Evolutionary conservation across 2,888 invertebrate genomes (phyloP).

Genomic region (Eretmocerus hayati): DNA sequence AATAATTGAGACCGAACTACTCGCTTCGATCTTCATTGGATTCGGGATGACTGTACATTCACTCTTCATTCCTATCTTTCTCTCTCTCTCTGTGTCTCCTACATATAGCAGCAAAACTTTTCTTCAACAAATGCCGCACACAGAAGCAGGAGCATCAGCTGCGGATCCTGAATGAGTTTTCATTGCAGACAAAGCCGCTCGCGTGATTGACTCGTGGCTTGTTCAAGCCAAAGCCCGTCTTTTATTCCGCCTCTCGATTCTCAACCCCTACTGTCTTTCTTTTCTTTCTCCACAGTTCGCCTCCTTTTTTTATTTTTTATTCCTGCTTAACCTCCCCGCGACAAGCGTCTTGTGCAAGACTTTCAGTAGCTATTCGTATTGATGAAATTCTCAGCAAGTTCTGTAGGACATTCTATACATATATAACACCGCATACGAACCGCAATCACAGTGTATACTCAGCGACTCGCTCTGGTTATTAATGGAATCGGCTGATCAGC

Average conservation of each 20-base stretch:
- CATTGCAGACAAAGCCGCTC: slow-evolving; percentile 27
- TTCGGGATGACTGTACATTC: too few species aligned
- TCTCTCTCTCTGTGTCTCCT: too few species aligned
- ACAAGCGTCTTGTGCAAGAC: slow-evolving; percentile 10
- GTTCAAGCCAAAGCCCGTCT: neutral
- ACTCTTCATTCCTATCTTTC: too few species aligned
- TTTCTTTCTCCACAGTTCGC: neutral
- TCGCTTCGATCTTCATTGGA: too few species aligned
- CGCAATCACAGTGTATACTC: slow-evolving; percentile 7
- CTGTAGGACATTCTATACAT: too few species aligned
- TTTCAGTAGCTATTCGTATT: slow-evolving; percentile 14
- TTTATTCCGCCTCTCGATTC: neutral
- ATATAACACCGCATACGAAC: neutral
- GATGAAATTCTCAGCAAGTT: slow-evolving; percentile 15
- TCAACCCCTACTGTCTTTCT: neutral
- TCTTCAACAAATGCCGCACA: too few species aligned
- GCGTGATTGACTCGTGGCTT: slow-evolving; percentile 24
- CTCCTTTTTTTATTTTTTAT: neutral
- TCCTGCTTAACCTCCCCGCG: too few species aligned
- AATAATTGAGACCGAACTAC: too few species aligned
- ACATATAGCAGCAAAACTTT: too few species aligned
- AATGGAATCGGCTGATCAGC: slow-evolving; percentile 15
- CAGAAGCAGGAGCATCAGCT: too few species aligned
- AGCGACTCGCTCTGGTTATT: slow-evolving; percentile 12
- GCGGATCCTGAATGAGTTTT: too few species aligned